phyloP scores from a whole-genome alignment of 2,113 vertebrate species.

The Pteropus alecto region DNA sequence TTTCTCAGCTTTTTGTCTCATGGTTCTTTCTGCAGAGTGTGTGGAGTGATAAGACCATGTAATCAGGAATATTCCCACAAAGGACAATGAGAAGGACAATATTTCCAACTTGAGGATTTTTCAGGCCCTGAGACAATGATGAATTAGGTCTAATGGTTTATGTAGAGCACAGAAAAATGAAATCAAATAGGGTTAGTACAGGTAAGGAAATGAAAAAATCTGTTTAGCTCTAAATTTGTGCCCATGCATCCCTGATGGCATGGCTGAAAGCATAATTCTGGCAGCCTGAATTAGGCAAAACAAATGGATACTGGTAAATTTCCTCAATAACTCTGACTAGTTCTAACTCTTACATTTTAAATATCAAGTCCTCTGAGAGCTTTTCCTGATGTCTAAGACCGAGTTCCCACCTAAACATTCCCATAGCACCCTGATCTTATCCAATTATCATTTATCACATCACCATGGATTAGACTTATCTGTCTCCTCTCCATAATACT shows the following conservation, averaged over 20 bases:
- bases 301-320: neutral
- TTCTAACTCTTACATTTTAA: neutral
- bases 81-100: neutral
- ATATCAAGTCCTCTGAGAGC: neutral
- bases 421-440: neutral
- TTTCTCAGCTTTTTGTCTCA: constrained; percentile 16
- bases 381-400: neutral
- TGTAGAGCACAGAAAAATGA: neutral
- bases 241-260: neutral
- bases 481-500: neutral
- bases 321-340: neutral
- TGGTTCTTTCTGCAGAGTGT: neutral
- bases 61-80: neutral
- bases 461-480: neutral
- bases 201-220: neutral
- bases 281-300: neutral
- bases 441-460: neutral
- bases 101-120: constrained; percentile 27
- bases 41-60: neutral
- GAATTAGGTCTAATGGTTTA: neutral
- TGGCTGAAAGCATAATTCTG: neutral
- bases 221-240: neutral
- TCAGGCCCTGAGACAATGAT: neutral
- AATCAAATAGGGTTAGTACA: neutral
- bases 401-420: neutral